Conservation (phyloP, 2,888 invertebrate species). For the Zootermopsis nevadensis region DNA sequence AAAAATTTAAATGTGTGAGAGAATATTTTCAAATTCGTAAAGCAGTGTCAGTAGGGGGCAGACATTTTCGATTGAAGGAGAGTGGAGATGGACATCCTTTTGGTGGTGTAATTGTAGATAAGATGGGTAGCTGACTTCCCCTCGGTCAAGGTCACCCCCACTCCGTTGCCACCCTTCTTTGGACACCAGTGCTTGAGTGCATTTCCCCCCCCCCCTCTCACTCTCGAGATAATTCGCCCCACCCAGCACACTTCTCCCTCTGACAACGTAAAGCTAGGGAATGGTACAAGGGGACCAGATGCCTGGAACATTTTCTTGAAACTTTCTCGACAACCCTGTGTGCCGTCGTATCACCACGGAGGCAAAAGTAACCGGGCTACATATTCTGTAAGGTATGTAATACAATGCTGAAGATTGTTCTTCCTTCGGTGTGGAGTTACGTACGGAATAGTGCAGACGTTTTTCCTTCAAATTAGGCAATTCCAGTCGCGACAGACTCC, state of each 20-base stretch:
- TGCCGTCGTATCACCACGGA: background rate
- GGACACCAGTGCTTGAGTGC: background rate
- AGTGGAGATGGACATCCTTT: background rate
- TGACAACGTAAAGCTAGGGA: background rate
- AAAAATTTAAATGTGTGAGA: background rate
- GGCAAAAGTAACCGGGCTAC: background rate
- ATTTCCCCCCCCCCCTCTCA: background rate
- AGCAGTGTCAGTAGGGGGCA: background rate
- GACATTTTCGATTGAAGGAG: background rate
- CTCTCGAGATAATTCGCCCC: background rate
- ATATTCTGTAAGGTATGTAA: constrained; percentile 5
- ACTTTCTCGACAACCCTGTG: background rate
- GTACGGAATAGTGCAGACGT: background rate
- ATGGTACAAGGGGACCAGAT: background rate
- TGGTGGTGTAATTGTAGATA: background rate
- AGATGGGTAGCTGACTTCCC: background rate
- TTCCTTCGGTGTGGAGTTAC: background rate
- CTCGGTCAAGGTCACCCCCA: background rate
- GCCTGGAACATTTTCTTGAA: background rate
- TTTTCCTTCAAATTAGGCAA: too few relatives aligned
- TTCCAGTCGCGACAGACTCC: too few relatives aligned
- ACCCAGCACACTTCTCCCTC: background rate
- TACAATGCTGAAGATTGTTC: background rate
- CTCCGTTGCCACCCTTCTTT: background rate
- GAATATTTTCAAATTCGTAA: background rate